Evolutionary conservation across 2,888 invertebrate genomes (phyloP), one percentile per base, ranked within the genome.

Genomic region (Eurytoma californica): DNA sequence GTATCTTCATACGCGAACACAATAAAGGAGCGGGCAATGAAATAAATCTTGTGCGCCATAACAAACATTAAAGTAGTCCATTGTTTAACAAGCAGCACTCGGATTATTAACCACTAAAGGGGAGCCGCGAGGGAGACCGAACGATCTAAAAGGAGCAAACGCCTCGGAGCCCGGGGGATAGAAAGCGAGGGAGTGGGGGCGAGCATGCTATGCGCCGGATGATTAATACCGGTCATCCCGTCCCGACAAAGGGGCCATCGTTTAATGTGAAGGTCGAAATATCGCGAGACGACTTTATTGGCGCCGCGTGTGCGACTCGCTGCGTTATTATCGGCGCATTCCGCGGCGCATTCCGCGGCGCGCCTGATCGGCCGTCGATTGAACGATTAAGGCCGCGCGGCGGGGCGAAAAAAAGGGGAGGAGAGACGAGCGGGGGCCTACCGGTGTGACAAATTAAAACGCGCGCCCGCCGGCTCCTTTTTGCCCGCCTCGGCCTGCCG

Each of bases 361-460:
- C 39, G 39, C 39, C 39, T 39, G 39, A 39, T 39, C 39, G 9
- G 39, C 39, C 9, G 39, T 39, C 39, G 39, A 39, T 39, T 39
- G 39, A 39, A 39, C 16, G 67, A 67, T 53, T 28, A 51, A 49
- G 13, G 24, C 12, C 16, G n/a, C 5, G 20, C 5, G 16, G 53
- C 53, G 14, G 14, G 57, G 13, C 58, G 30, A 39, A 51, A 5
- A 24, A 53, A 16, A n/a, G 53, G 53, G 18, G 16, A 9, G 14
- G 53, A 5, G 53, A 14, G 14, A 53, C 16, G 53, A 12, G 53
- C 16, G 13, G 7, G 4, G 67, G 58, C 68, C 69, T 39, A 53
- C 14, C 69, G 68, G 78, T 79, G 83, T 84, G 85, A 85, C 86
- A 85, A 85, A 86, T 86, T 86, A 83, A 85, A 86, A 82, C 83